Base-by-base conservation (phyloP, 1,140 invertebrate species). In the Eriocheir sinensis region DNA sequence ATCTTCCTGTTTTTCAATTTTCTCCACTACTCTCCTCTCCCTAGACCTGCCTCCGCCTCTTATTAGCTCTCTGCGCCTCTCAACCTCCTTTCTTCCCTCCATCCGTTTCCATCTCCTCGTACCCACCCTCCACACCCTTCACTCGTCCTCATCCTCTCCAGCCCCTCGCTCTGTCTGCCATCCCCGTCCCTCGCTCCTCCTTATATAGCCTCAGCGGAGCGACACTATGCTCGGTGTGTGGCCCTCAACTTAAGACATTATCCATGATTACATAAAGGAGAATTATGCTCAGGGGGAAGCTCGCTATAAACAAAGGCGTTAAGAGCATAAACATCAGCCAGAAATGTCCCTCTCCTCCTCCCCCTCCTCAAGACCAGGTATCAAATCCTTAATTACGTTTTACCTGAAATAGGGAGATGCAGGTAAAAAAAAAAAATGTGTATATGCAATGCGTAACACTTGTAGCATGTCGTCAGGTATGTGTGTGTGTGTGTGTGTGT, bases 311-410 rank as follows among this genome's bases (percentile, higher is more conserved):
- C 60, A 27, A 72, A 72, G 60, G 60, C 60, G 60, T 72, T 72
- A 72, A 72, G 60, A 72, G 60, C 60, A 72, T 72, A 72, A 72
- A 72, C 60, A 72, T 72, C 60, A 72, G 60, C 60, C n/a, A 72
- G 60, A 72, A 72, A 72, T n/a, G 60, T n/a, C n/a, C 4, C n/a
- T n/a, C n/a, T n/a, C n/a, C n/a, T n/a, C n/a, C n/a, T n/a, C n/a
- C n/a, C n/a, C 60, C 2, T 4, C 60, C 60, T 21, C 27, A 72
- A n/a, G 60, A 72, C 60, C 60, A n/a, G 60, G n/a, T 72, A 72
- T 72, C 60, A 72, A 72, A 72, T 72, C 60, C 60, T 72, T 72
- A 72, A 72, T 72, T 72, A 72, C 60, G 60, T 21, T 21, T 4
- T n/a, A 72, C 60, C n/a, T 4, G 21, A 53, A 53, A 53, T 21